phyloP scores from a whole-genome alignment of 2,797 vertebrate species.

The Hippopotamyrus pictus region DNA sequence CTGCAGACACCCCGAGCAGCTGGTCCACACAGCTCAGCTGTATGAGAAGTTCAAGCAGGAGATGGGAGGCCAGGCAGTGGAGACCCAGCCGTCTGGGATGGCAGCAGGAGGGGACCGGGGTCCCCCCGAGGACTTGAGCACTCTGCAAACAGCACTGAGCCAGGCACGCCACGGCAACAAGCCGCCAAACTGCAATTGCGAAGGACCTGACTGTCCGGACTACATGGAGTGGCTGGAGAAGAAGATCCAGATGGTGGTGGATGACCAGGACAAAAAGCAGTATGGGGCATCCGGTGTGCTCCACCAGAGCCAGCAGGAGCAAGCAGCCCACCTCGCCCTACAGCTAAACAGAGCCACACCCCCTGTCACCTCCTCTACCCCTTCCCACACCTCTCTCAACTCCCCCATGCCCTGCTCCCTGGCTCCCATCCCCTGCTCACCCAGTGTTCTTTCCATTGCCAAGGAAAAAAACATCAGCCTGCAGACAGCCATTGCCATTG shows the following conservation, averaged over 20 bases:
- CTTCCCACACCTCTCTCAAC: slow-evolving; percentile 44
- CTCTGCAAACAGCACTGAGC: slow-evolving; percentile 78
- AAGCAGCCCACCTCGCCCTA: slow-evolving; percentile 40
- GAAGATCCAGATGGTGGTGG: slow-evolving; percentile 78
- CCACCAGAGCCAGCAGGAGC: slow-evolving; percentile 12
- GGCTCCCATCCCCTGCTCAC: slow-evolving; percentile 80
- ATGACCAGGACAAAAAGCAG: slow-evolving; percentile 52
- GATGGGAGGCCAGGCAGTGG: slow-evolving; percentile 60
- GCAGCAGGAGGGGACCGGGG: slow-evolving; percentile 24
- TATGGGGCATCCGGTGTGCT: slow-evolving; percentile 49
- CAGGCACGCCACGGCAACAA: slow-evolving; percentile 88
- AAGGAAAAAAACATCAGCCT: slow-evolving; percentile 96
- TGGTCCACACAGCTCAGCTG: slow-evolving; percentile 66
- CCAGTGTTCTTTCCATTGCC: slow-evolving; percentile 85
- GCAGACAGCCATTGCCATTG: slow-evolving; percentile 95
- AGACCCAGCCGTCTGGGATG: slow-evolving; percentile 35
- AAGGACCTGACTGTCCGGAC: slow-evolving; percentile 93
- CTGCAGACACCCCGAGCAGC: slow-evolving; percentile 56
- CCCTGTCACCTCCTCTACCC: slow-evolving; percentile 28
- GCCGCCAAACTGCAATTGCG: slow-evolving; percentile 92
- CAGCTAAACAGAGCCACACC: slow-evolving; percentile 48
- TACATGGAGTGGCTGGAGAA: slow-evolving; percentile 97
- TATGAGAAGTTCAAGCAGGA: slow-evolving; percentile 87
- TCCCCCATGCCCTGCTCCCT: slow-evolving; percentile 49
- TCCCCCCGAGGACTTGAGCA: slow-evolving; percentile 72